Conservation (phyloP, 2,113 vertebrate species). For the Brachirus orientalis region DNA sequence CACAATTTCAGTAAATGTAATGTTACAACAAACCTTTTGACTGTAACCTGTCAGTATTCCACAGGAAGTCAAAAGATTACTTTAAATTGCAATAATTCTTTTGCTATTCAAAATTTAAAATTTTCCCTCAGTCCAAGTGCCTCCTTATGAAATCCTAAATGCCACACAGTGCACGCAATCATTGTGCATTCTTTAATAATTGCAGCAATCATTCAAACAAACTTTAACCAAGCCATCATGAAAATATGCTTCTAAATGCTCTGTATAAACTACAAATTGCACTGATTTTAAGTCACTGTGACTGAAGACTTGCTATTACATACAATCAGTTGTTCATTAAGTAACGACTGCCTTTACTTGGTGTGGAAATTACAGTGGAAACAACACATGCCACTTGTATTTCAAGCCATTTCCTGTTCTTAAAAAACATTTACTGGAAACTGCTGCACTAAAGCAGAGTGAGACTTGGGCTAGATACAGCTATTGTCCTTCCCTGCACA, state of each 20-base stretch:
- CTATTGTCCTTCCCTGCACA: conserved; percentile 20
- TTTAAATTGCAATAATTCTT: conserved; percentile 21
- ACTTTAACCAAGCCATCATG: too few relatives aligned
- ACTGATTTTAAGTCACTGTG: not conserved
- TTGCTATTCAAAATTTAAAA: conserved; percentile 18
- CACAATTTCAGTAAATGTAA: too few relatives aligned
- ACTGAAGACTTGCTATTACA: conserved; percentile 34
- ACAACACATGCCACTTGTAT: conserved; percentile 26
- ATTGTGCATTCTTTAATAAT: conserved; percentile 16
- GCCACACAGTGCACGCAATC: conserved; percentile 1
- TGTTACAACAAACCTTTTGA: conserved; percentile 12
- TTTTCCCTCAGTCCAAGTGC: conserved; percentile 23
- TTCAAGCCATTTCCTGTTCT: conserved; percentile 52
- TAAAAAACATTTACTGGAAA: conserved; percentile 47
- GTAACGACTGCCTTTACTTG: conserved; percentile 8
- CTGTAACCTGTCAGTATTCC: not conserved
- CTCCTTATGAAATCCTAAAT: conserved; percentile 41
- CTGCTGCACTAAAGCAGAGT: conserved; percentile 13
- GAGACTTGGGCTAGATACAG: too few relatives aligned
- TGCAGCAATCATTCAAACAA: conserved; percentile 5
- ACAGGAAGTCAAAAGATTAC: conserved; percentile 28
- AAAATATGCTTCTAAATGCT: not conserved
- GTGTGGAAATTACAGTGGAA: conserved; percentile 15
- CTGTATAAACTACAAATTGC: not conserved
- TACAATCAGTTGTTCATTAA: conserved; percentile 43